Evolutionary conservation across 2,113 vertebrate genomes (phyloP).

Genomic region (Ophthalmolycus amberensis): DNA sequence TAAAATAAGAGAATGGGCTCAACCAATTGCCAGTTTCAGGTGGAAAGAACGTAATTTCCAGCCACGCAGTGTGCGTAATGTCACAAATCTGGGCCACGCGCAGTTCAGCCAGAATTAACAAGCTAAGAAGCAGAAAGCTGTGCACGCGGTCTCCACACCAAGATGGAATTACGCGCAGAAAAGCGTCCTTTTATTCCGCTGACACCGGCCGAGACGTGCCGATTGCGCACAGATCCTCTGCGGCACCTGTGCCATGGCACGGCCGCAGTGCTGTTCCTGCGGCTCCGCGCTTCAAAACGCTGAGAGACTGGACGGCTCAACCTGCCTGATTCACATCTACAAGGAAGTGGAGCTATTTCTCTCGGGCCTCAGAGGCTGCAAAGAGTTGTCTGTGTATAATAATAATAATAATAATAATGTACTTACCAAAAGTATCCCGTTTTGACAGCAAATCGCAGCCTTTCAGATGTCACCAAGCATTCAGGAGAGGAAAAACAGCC

Average conservation of each 20-base stretch:
- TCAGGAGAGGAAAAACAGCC: slow-evolving; percentile 11
- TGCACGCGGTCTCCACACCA: not conserved
- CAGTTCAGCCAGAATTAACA: not conserved
- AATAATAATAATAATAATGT: not conserved
- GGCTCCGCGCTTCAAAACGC: not conserved
- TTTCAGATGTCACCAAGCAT: slow-evolving; percentile 38
- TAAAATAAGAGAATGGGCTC: not conserved
- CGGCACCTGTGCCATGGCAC: slow-evolving; percentile 54
- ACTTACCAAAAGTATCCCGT: slow-evolving; percentile 54
- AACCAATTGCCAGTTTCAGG: not conserved
- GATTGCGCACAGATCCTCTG: slow-evolving; percentile 34
- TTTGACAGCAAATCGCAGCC: slow-evolving; percentile 15
- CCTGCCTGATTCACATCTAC: slow-evolving; percentile 55
- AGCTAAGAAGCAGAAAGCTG: not conserved
- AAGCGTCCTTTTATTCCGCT: not conserved
- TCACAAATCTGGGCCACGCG: not conserved
- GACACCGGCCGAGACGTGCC: not conserved
- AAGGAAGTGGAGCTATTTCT: slow-evolving; percentile 46
- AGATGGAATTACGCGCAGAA: not conserved
- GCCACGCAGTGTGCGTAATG: slow-evolving; percentile 28
- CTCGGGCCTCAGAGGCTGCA: not conserved
- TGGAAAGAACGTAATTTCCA: not conserved
- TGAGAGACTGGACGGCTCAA: slow-evolving; percentile 21
- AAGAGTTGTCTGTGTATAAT: not conserved
- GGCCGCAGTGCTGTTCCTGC: slow-evolving; percentile 13